Evolutionary conservation across 2,113 vertebrate genomes (phyloP).

Genomic region (Synchiropus splendidus): DNA sequence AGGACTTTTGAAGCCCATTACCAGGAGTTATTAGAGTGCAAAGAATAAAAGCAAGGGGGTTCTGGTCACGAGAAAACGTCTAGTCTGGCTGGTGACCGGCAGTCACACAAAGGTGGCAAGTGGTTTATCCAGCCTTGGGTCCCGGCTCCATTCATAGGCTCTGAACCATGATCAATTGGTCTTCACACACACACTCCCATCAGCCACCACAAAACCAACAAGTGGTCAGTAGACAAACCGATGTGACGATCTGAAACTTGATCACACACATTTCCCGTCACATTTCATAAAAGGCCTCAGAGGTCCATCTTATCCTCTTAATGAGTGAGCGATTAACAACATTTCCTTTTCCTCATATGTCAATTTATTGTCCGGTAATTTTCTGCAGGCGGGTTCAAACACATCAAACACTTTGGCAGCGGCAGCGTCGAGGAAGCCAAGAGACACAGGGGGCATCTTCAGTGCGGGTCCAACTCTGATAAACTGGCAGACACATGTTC

Average conservation of each 20-base stretch:
- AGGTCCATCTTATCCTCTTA: too few species aligned
- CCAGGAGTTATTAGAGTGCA: slow-evolving; percentile 3
- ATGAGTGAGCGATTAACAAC: not conserved
- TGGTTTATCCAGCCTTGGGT: slow-evolving; percentile 48
- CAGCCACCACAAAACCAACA: slow-evolving; percentile 63
- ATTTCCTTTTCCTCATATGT: slow-evolving; percentile 2
- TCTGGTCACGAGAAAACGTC: slow-evolving; percentile 17
- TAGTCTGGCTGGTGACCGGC: slow-evolving; percentile 26
- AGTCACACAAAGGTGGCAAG: slow-evolving; percentile 17
- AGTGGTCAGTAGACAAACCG: slow-evolving; percentile 58
- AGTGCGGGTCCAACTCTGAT: slow-evolving; percentile 35
- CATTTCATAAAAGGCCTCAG: too few species aligned
- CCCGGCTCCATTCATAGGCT: slow-evolving; percentile 38
- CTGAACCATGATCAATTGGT: slow-evolving; percentile 58
- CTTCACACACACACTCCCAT: slow-evolving; percentile 46
- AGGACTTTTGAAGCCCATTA: too few species aligned
- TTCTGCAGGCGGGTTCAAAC: not conserved
- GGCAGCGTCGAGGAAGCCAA: slow-evolving; percentile 7
- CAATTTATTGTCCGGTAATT: slow-evolving; percentile 3
- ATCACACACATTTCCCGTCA: too few species aligned
- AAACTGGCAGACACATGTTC: slow-evolving; percentile 24
- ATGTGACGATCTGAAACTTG: slow-evolving; percentile 24
- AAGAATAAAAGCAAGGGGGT: slow-evolving; percentile 12
- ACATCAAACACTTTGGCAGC: slow-evolving; percentile 15
- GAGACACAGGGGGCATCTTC: slow-evolving; percentile 16